These are phyloP conservation scores for Columbina picui DNA, from an alignment of 2,113 vertebrate species.

Conservation along the genomic window DNA sequence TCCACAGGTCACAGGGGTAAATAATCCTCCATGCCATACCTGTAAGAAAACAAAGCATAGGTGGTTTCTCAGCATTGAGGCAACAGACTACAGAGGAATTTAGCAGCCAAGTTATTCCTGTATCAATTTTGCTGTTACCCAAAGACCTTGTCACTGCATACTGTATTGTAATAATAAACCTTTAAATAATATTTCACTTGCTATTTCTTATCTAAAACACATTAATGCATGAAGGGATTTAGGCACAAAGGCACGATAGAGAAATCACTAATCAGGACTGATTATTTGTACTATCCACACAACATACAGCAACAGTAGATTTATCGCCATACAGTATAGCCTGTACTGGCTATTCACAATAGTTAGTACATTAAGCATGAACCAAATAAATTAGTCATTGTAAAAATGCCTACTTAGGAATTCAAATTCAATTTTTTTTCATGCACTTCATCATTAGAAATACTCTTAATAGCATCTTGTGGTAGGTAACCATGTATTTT, in stretches of 20 bases:
- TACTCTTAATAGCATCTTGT: background rate
- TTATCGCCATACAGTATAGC: background rate
- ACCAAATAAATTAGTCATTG: background rate
- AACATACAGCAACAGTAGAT: background rate
- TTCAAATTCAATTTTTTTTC: background rate
- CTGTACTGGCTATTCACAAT: background rate
- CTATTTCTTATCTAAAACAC: background rate
- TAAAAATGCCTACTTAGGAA: background rate
- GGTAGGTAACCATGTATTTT: rapidly evolving
- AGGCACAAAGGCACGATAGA: background rate
- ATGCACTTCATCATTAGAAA: background rate
- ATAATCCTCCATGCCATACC: background rate
- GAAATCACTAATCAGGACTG: background rate
- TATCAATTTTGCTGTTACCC: background rate
- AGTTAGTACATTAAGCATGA: background rate
- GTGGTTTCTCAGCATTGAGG: background rate
- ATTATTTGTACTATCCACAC: background rate
- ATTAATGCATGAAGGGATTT: background rate
- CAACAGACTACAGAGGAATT: background rate
- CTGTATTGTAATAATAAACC: background rate
- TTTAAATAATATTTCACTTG: background rate
- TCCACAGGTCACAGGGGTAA: background rate
- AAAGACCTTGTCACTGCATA: background rate
- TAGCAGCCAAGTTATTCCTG: background rate
- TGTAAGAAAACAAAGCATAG: background rate